Evolutionary conservation across 2,113 vertebrate species (phyloP).

Genomic region (Panthera uncia): DNA sequence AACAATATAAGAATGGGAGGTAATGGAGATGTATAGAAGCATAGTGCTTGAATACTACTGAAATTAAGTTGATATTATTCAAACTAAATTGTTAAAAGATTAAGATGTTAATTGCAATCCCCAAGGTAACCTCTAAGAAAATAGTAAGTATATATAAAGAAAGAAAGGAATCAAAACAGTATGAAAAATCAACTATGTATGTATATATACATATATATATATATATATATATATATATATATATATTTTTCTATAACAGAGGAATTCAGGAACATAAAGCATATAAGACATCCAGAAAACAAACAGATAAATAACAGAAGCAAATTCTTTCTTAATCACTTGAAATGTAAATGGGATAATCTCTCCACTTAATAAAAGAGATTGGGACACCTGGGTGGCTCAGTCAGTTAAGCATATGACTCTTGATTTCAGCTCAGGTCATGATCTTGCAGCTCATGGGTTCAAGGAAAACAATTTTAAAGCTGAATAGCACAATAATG

Average conservation of each 20-base stretch:
- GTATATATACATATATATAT: background rate
- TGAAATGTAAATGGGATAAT: background rate
- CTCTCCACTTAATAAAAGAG: background rate
- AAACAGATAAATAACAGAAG: background rate
- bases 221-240: background rate
- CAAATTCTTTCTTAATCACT: background rate
- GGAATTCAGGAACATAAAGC: background rate
- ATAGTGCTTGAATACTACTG: background rate
- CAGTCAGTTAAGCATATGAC: background rate
- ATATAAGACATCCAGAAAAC: background rate
- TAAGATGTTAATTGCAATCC: background rate
- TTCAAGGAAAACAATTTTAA: no score
- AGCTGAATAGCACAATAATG: no score
- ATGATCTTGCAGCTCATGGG: background rate
- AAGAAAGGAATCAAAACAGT: background rate
- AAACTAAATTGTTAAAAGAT: background rate
- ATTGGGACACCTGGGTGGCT: background rate
- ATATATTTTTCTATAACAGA: background rate
- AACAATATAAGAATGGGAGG: background rate
- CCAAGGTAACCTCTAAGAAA: background rate
- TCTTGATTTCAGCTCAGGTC: background rate
- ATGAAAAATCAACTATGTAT: background rate
- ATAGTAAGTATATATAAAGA: background rate
- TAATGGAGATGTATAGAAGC: background rate
- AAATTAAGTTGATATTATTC: background rate